These are phyloP conservation scores for Muschampia plurimacula DNA, from an alignment of 2,888 invertebrate species.

Conservation along the genomic window DNA sequence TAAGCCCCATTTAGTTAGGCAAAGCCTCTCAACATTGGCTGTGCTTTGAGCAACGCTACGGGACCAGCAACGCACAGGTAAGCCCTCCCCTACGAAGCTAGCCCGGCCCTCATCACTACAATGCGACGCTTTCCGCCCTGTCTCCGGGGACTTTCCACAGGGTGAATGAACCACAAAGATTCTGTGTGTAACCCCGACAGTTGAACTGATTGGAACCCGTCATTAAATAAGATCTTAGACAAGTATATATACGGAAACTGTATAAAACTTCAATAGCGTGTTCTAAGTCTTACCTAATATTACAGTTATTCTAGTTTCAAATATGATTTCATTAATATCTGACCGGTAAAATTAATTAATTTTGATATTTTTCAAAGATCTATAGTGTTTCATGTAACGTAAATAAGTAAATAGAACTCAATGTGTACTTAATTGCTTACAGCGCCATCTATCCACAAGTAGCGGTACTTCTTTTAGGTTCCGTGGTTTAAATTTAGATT, in stretches of 20 bases:
- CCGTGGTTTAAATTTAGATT: too few species aligned
- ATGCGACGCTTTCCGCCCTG: constrained; percentile 79
- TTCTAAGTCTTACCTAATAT: constrained; percentile 48
- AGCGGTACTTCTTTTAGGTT: not conserved
- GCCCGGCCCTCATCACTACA: constrained; percentile 66
- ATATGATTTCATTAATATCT: not conserved
- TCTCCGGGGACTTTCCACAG: constrained; percentile 86
- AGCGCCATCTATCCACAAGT: constrained; percentile 60
- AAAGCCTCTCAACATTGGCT: constrained; percentile 73
- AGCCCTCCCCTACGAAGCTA: constrained; percentile 67
- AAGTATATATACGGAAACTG: constrained; percentile 42
- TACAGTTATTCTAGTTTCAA: not conserved
- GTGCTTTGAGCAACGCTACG: constrained; percentile 83
- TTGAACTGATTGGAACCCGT: constrained; percentile 79
- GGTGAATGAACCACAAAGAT: constrained; percentile 67
- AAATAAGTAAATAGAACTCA: not conserved
- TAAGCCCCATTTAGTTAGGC: constrained; percentile 85
- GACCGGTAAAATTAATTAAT: not conserved
- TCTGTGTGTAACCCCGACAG: constrained; percentile 78
- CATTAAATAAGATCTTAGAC: accelerated
- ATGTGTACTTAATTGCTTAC: not conserved
- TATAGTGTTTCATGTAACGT: not conserved
- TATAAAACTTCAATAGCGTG: constrained; percentile 61
- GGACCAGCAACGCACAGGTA: constrained; percentile 62
- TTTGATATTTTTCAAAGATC: not conserved